Conservation (phyloP, 2,888 invertebrate species). For the Marronus borbonicus region DNA sequence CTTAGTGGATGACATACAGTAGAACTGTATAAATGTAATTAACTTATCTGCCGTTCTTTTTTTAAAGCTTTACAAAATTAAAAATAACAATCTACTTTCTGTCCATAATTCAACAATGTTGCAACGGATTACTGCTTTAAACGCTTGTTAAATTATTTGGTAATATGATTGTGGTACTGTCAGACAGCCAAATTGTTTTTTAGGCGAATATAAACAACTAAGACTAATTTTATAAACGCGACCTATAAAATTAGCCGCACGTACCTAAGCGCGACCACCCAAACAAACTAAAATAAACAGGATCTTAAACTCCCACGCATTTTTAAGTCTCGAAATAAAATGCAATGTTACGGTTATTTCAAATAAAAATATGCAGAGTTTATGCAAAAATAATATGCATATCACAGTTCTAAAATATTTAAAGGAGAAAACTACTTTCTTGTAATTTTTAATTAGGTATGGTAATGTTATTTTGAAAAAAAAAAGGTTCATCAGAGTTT, state of each 20-base stretch:
- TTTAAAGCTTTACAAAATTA: neutral
- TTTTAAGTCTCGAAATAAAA: too few species aligned
- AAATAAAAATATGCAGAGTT: too few species aligned
- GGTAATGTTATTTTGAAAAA: too few species aligned
- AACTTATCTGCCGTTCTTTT: too few species aligned
- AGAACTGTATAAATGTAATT: too few species aligned
- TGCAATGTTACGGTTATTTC: too few species aligned
- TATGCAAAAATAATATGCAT: too few species aligned
- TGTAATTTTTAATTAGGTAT: too few species aligned
- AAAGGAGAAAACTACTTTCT: too few species aligned
- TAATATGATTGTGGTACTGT: neutral
- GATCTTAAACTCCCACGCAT: neutral
- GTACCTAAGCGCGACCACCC: neutral
- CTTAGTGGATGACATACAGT: too few species aligned
- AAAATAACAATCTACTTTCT: neutral
- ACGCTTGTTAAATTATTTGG: neutral
- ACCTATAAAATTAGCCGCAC: neutral
- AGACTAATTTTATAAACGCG: slow-evolving; percentile 12
- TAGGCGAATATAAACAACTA: neutral
- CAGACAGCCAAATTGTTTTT: slow-evolving; percentile 9
- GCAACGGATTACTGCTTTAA: neutral
- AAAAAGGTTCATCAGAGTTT: too few species aligned
- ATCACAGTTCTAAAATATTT: too few species aligned
- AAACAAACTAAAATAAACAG: slow-evolving; percentile 14
- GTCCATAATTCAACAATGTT: neutral